These are phyloP conservation scores for Pristionchus maxplancki DNA, from an alignment of 2,888 invertebrate genomes.

Conservation along the genomic window DNA sequence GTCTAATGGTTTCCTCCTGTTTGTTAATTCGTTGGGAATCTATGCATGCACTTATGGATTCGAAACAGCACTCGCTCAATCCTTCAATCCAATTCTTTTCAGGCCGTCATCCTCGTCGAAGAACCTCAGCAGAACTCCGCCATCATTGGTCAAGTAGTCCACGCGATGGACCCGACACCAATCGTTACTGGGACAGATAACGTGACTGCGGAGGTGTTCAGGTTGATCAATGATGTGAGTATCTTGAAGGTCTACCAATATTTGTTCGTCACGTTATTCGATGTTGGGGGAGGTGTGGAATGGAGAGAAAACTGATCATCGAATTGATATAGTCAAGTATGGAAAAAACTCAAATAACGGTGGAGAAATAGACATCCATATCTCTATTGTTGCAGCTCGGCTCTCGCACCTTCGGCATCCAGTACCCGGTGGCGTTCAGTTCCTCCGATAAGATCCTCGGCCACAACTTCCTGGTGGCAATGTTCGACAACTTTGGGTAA, in stretches of 20 bases:
- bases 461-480: neutral
- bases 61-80: too few species aligned
- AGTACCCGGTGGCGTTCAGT: conserved; percentile 66
- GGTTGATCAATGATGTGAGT: conserved; percentile 13
- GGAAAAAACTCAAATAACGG: too few species aligned
- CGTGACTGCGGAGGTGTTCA: conserved; percentile 18
- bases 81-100: too few species aligned
- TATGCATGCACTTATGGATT: too few species aligned
- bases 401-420: conserved; percentile 64
- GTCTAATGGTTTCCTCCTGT: too few species aligned
- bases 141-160: neutral
- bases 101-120: conserved; percentile 32
- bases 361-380: too few species aligned
- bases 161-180: conserved; percentile 11
- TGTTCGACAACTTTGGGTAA: conserved; percentile 47
- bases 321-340: too few species aligned
- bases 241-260: too few species aligned
- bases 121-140: neutral
- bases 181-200: conserved; percentile 4
- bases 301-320: too few species aligned
- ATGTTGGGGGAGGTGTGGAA: too few species aligned
- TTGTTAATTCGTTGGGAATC: too few species aligned
- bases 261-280: neutral
- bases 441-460: neutral
- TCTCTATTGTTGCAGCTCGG: conserved; percentile 56